Percentiles rank a stretch among this genome's conserved stretches.
phyloP scores from a whole-genome alignment of 2,888 invertebrate species.

The Metellina segmentata region DNA sequence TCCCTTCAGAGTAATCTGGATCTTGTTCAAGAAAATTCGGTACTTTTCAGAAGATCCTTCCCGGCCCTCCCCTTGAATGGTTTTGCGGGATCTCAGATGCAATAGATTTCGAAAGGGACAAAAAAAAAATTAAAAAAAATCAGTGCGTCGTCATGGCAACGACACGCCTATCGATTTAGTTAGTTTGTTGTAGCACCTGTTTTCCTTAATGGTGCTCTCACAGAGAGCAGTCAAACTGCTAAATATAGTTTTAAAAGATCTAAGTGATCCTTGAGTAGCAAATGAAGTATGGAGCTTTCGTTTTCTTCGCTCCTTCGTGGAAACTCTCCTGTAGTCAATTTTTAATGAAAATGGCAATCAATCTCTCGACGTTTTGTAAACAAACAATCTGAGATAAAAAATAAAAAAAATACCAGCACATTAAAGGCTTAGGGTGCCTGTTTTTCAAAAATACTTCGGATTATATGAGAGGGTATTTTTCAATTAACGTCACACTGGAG shows the following conservation, averaged over 20 bases:
- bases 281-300: not conserved
- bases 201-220: constrained; percentile 49
- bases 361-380: too few species aligned
- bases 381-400: too few species aligned
- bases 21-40: not conserved
- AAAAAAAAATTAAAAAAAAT: constrained; percentile 13
- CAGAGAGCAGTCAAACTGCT: constrained; percentile 5
- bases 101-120: constrained; percentile 37
- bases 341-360: too few species aligned
- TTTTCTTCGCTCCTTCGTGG: not conserved
- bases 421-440: too few species aligned
- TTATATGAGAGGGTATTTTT: too few species aligned
- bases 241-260: constrained; percentile 17
- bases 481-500: too few species aligned
- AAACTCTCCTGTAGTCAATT: too few species aligned
- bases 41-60: not conserved
- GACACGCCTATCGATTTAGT: constrained; percentile 59
- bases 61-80: not conserved
- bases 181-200: constrained; percentile 51
- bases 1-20: not conserved
- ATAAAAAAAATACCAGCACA: too few species aligned
- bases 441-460: too few species aligned
- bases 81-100: constrained; percentile 32
- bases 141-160: constrained; percentile 45
- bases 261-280: not conserved